Conservation (phyloP, 2,113 vertebrate species). For the Passer montanus region DNA sequence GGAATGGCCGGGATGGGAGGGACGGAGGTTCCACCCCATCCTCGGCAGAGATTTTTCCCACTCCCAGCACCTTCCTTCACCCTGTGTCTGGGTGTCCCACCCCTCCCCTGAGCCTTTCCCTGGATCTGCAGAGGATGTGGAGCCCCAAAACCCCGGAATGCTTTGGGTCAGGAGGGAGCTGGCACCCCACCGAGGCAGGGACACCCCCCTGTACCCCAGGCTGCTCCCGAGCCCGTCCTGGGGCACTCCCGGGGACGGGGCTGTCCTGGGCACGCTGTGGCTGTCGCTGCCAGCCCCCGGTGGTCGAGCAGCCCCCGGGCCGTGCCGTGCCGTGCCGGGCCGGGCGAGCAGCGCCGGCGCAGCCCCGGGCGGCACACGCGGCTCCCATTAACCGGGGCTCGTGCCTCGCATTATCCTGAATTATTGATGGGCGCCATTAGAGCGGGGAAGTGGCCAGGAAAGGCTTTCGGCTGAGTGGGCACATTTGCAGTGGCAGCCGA, state of each 20-base stretch:
- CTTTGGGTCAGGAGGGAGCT: neutral
- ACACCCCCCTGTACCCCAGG: rapidly evolving
- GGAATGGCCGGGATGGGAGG: neutral
- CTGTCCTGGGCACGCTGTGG: rapidly evolving
- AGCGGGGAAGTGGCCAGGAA: slow-evolving; percentile 45
- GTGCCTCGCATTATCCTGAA: slow-evolving; percentile 41
- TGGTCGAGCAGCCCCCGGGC: neutral
- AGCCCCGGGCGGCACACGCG: neutral
- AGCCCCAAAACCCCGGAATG: rapidly evolving
- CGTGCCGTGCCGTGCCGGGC: no score
- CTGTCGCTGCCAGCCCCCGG: rapidly evolving
- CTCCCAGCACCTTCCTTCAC: rapidly evolving
- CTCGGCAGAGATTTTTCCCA: neutral
- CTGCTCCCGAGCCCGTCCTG: rapidly evolving
- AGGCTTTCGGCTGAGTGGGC: slow-evolving; percentile 41
- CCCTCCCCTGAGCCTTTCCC: rapidly evolving
- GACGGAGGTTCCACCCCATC: neutral
- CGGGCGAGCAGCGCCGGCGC: neutral
- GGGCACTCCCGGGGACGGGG: rapidly evolving
- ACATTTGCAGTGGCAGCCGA: slow-evolving; percentile 24
- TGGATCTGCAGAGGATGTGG: rapidly evolving
- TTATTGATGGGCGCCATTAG: slow-evolving; percentile 69
- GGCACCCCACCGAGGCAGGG: rapidly evolving
- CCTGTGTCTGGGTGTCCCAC: rapidly evolving
- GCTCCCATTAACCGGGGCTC: slow-evolving; percentile 54